Evolutionary conservation across 1,140 invertebrate species (phyloP).

Genomic region (Agraylea sexmaculata): DNA sequence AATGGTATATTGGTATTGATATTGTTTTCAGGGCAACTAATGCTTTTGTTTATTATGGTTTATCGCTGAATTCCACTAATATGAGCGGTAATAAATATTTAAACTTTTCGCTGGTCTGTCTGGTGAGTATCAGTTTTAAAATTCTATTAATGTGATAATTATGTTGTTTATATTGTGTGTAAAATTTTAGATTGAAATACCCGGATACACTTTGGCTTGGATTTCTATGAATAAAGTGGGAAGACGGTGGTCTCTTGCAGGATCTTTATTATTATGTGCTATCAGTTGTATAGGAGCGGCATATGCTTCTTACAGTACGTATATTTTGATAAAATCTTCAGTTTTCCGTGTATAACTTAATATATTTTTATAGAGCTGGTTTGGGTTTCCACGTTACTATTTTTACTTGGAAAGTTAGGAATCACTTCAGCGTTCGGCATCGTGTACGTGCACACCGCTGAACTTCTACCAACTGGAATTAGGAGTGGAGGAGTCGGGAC

Average conservation of each 20-base stretch:
- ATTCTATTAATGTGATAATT: background rate
- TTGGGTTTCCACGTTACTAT: slow-evolving; percentile 41
- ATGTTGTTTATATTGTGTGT: background rate
- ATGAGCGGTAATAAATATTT: slow-evolving; percentile 53
- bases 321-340: slow-evolving; percentile 1
- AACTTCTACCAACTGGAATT: slow-evolving; percentile 49
- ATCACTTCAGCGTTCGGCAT: slow-evolving; percentile 49
- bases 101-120: slow-evolving; percentile 45
- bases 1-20: no score
- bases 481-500: slow-evolving; percentile 45
- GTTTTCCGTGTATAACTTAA: background rate
- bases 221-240: slow-evolving; percentile 42
- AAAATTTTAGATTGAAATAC: slow-evolving; percentile 38
- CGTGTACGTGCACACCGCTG: slow-evolving; percentile 49
- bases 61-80: slow-evolving; percentile 55
- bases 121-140: no score
- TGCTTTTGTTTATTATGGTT: slow-evolving; percentile 59
- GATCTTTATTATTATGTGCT: slow-evolving; percentile 43
- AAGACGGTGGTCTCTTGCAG: slow-evolving; percentile 36
- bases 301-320: slow-evolving; percentile 26
- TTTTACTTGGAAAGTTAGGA: slow-evolving; percentile 51
- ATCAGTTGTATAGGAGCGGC: slow-evolving; percentile 39
- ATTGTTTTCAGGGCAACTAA: slow-evolving; percentile 55
- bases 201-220: slow-evolving; percentile 44
- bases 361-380: slow-evolving; percentile 27